Conservation (phyloP, 2,888 invertebrate genomes). For the Xanthia togata region DNA sequence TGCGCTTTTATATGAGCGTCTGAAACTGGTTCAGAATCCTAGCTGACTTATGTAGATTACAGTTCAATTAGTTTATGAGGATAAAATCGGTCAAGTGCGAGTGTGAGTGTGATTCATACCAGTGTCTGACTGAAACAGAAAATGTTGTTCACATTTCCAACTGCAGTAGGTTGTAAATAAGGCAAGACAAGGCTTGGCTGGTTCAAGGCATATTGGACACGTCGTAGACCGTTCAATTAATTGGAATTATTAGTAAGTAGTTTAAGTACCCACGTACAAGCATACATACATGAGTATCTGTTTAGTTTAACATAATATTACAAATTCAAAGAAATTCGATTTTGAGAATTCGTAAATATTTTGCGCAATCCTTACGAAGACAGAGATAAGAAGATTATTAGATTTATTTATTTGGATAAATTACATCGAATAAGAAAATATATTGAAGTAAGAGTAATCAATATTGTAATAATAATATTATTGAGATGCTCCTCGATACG, state of each 20-base stretch:
- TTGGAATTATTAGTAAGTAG: slow-evolving; percentile 10
- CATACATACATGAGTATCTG: not conserved
- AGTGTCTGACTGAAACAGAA: slow-evolving; percentile 34
- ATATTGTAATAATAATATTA: not conserved
- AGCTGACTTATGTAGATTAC: slow-evolving; percentile 60
- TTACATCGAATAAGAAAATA: not conserved
- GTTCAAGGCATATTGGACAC: slow-evolving; percentile 22
- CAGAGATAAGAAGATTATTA: too few relatives aligned
- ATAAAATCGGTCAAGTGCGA: slow-evolving; percentile 56
- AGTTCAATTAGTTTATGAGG: slow-evolving; percentile 47
- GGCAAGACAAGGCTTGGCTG: not conserved
- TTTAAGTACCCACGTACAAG: not conserved
- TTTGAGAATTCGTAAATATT: not conserved
- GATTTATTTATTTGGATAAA: not conserved
- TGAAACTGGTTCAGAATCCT: slow-evolving; percentile 80
- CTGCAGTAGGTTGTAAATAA: slow-evolving; percentile 8
- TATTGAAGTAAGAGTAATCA: not conserved
- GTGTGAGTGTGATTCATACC: slow-evolving; percentile 26
- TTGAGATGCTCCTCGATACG: too few relatives aligned
- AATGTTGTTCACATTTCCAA: slow-evolving; percentile 51
- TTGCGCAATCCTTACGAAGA: not conserved
- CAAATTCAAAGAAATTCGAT: not conserved
- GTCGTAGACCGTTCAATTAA: slow-evolving; percentile 14
- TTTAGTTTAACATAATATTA: not conserved
- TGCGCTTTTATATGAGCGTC: slow-evolving; percentile 83